Evolutionary conservation across 2,797 vertebrate species (phyloP), one percentile per base, ranked within the genome.

Genomic region (Pseudochromis fuscus): DNA sequence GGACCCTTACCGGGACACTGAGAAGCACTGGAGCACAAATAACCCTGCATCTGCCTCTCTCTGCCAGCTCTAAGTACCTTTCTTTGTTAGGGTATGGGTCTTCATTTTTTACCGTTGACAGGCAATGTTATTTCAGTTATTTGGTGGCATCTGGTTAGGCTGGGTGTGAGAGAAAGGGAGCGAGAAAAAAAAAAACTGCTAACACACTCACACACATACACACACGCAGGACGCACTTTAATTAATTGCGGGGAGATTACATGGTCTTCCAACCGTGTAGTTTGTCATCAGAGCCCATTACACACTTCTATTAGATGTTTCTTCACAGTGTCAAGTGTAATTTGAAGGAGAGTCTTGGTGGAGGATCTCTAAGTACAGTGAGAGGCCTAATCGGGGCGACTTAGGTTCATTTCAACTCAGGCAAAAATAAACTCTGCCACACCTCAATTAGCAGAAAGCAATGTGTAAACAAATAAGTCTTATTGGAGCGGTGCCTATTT

Each of bases 281-380:
- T 98, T 96, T 98, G 97, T 98, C 97, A 99, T 99, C 97, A 98
- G 97, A 94, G 95, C 95, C 95, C 96, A 98, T 98, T 99, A 98
- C 96, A 97, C 96, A 98, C 97, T 97, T 97, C 97, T 98, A 99
- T 98, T 98, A 98, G 97, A 98, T 96, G 95, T 97, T 98, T 98
- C 97, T 99, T 97, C 96, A 97, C 95, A 96, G 97, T 98, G 98
- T 99, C 98, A 98, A 95, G 95, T 98, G 95, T 97, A 96, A 98
- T 98, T 98, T 99, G 96, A 97, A 97, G 94, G 93, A 95, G 95
- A 93, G 95, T 95, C 92, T 92, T 93, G 91, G 91, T 92, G 85
- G 91, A 92, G 90, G 84, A 90, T 90, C 89, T 91, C 77, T 78
- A 82, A 91, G 91, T 87, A 90, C 89, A 93, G 95, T 94, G 92